Evolutionary conservation across 2,113 vertebrate species (phyloP).

Genomic region (Colistium nudipinnis): DNA sequence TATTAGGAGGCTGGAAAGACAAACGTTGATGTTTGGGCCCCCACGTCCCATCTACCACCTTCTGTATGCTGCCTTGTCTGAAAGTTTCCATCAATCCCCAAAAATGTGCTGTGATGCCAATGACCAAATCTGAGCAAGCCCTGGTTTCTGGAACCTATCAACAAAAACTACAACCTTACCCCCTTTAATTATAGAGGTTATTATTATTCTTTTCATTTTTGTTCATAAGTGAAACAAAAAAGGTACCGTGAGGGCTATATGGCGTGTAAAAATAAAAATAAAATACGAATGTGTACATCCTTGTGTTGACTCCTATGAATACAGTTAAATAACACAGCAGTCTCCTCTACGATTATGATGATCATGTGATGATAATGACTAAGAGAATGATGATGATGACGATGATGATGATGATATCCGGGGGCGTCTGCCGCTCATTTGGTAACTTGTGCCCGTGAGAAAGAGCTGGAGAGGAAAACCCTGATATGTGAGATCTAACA

Average conservation of each 20-base stretch:
- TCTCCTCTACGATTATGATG: conserved; percentile 21
- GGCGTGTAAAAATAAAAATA: too few relatives aligned
- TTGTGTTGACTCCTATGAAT: too few relatives aligned
- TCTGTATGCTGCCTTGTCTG: neutral
- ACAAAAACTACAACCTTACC: too few relatives aligned
- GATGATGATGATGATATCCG: conserved; percentile 51
- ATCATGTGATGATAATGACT: conserved; percentile 52
- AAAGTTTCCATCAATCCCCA: neutral
- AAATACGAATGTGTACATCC: neutral
- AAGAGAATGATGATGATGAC: conserved; percentile 53
- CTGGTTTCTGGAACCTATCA: too few relatives aligned
- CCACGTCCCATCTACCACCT: neutral
- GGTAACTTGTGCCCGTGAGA: conserved; percentile 5
- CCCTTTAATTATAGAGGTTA: too few relatives aligned
- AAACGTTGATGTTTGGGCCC: neutral
- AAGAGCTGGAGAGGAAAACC: conserved; percentile 16
- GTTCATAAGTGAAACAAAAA: too few relatives aligned
- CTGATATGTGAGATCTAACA: conserved; percentile 26
- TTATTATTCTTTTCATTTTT: too few relatives aligned
- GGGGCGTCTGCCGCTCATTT: conserved; percentile 37
- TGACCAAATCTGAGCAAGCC: too few relatives aligned
- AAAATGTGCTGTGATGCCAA: too few relatives aligned
- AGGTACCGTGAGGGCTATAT: too few relatives aligned
- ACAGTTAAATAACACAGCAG: too few relatives aligned
- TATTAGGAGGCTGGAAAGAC: too few relatives aligned